phyloP scores from a whole-genome alignment of 2,888 invertebrate species.

The Resseliella maxima region DNA sequence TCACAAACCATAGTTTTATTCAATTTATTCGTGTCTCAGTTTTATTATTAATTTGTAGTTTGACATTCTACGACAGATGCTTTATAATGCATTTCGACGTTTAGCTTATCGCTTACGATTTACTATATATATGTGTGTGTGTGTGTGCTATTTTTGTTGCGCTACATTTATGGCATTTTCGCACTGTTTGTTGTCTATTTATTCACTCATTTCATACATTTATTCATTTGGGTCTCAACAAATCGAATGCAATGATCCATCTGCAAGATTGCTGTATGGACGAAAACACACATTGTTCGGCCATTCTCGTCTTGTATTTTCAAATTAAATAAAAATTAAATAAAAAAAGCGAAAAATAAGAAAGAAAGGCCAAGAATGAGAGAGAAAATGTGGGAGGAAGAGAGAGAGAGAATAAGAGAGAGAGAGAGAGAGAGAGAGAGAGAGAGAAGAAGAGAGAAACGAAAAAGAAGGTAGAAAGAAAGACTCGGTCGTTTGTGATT shows the following conservation, averaged over 20 bases:
- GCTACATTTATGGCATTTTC: conserved; percentile 45
- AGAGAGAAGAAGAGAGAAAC: too few species aligned
- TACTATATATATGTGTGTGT: not conserved
- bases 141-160: not conserved
- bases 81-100: not conserved
- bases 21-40: not conserved
- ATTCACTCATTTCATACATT: conserved; percentile 32
- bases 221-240: conserved; percentile 4
- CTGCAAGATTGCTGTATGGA: not conserved
- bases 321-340: too few species aligned
- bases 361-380: too few species aligned
- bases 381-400: too few species aligned
- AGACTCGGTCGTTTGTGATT: too few species aligned
- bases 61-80: not conserved
- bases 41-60: conserved; percentile 46
- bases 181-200: conserved; percentile 9
- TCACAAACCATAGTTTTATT: not conserved
- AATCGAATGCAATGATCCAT: not conserved
- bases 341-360: too few species aligned
- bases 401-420: too few species aligned
- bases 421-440: too few species aligned
- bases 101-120: not conserved
- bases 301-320: too few species aligned
- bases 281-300: too few species aligned
- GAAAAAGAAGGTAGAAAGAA: too few species aligned